Evolutionary conservation across 2,888 invertebrate species (phyloP).

Genomic region (Silvanus unidentatus): DNA sequence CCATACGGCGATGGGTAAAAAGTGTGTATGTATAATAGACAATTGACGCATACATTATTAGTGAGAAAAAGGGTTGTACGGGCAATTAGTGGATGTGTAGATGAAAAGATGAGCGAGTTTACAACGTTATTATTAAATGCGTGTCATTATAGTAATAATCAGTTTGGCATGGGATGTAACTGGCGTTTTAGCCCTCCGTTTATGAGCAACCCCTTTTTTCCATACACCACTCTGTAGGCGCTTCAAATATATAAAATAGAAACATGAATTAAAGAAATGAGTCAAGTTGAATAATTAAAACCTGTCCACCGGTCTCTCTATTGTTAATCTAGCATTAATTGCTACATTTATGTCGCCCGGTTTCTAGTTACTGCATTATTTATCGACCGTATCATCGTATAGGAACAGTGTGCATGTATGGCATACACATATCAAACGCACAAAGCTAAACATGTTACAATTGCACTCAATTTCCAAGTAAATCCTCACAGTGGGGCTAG

Average conservation of each 20-base stretch:
- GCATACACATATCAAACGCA: too few species aligned
- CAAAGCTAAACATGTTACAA: too few species aligned
- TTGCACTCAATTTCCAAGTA: too few species aligned
- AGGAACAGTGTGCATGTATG: too few species aligned
- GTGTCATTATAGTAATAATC: constrained; percentile 39
- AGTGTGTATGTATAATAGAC: too few species aligned
- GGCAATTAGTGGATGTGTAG: constrained; percentile 32
- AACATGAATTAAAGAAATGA: constrained; percentile 35
- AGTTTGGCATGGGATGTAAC: constrained; percentile 25
- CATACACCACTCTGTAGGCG: constrained; percentile 4
- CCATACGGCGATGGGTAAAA: too few species aligned
- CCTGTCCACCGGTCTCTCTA: constrained; percentile 30
- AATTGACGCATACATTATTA: constrained; percentile 17
- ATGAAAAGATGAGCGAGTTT: constrained; percentile 34
- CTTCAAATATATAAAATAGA: neutral
- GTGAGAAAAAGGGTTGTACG: constrained; percentile 29
- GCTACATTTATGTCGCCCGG: constrained; percentile 19
- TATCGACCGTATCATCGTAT: constrained; percentile 7
- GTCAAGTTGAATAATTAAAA: constrained; percentile 34
- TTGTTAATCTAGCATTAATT: constrained; percentile 29
- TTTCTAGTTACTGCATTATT: constrained; percentile 22
- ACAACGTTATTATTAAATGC: constrained; percentile 29
- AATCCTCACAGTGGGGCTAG: too few species aligned
- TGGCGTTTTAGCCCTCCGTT: constrained; percentile 27
- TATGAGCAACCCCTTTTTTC: neutral